Evolutionary conservation across 2,113 vertebrate genomes (phyloP).

Genomic region (Prunella fulvescens): DNA sequence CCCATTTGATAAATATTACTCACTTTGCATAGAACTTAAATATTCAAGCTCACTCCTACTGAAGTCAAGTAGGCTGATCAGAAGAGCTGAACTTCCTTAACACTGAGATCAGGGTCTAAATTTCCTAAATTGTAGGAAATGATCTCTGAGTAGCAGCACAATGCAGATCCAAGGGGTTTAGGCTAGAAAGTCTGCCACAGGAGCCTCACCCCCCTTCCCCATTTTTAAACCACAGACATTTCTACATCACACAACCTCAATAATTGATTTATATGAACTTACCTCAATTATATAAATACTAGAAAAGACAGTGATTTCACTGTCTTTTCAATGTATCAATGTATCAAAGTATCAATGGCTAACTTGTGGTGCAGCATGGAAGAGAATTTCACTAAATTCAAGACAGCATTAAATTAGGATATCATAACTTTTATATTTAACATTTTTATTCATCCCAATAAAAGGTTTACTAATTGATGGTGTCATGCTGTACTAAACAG

Average conservation of each 20-base stretch:
- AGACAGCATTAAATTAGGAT: background rate
- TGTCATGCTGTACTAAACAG: background rate
- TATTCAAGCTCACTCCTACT: background rate
- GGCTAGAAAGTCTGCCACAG: fast-evolving
- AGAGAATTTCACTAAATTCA: background rate
- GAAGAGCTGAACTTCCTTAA: background rate
- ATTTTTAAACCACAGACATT: background rate
- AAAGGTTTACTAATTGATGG: background rate
- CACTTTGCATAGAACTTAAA: background rate
- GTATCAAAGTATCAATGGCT: background rate
- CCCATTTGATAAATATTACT: background rate
- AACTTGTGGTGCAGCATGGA: background rate
- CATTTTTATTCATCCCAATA: background rate
- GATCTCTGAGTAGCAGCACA: background rate
- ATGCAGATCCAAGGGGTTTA: background rate
- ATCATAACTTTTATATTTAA: background rate
- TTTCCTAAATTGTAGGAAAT: background rate
- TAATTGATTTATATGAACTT: background rate
- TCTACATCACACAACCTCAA: background rate
- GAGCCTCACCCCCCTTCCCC: background rate
- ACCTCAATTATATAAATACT: background rate
- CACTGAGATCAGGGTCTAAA: background rate
- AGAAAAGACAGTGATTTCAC: background rate
- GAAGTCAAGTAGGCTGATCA: background rate
- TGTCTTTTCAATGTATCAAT: too few species aligned